A percentile compares a stretch with the other conserved stretches of the same genome.
Evolutionary conservation across 2,888 invertebrate genomes (phyloP).

Genomic region (Arctia plantaginis): DNA sequence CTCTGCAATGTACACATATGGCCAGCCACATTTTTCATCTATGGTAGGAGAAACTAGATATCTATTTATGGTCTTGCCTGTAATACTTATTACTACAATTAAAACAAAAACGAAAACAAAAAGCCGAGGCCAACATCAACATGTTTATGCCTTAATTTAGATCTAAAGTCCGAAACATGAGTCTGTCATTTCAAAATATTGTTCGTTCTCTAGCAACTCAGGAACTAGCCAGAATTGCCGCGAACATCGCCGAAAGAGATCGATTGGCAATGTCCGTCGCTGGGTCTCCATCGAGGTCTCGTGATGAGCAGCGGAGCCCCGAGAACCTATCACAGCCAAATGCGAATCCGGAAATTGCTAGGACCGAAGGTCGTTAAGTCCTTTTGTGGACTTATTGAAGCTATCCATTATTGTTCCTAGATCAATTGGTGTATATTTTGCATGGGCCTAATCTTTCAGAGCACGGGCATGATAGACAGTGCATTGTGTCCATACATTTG

Average conservation of each 20-base stretch:
- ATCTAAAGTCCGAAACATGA: neutral
- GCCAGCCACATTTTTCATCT: neutral
- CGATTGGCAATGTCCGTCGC: constrained; percentile 19
- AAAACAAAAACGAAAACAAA: neutral
- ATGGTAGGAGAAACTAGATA: too few species aligned
- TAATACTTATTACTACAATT: neutral
- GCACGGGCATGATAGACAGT: constrained; percentile 8
- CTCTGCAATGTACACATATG: neutral
- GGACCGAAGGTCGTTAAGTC: constrained; percentile 24
- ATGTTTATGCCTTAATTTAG: neutral
- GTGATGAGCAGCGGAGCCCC: constrained; percentile 24
- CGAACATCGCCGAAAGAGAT: constrained; percentile 22
- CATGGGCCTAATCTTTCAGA: constrained; percentile 15
- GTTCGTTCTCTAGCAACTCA: constrained; percentile 20
- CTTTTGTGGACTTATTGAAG: constrained; percentile 12
- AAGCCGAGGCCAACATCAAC: neutral
- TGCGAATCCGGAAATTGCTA: constrained; percentile 20
- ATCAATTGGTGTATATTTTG: constrained; percentile 13
- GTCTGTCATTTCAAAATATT: constrained; percentile 4
- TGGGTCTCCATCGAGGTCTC: constrained; percentile 38
- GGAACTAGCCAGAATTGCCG: constrained; percentile 20
- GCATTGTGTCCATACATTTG: constrained; percentile 3
- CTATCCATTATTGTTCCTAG: neutral
- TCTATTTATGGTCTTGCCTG: neutral
- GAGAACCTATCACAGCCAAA: constrained; percentile 34